These are phyloP conservation scores for Seira ritae DNA, from an alignment of 2,888 invertebrate species.

Conservation along the genomic window DNA sequence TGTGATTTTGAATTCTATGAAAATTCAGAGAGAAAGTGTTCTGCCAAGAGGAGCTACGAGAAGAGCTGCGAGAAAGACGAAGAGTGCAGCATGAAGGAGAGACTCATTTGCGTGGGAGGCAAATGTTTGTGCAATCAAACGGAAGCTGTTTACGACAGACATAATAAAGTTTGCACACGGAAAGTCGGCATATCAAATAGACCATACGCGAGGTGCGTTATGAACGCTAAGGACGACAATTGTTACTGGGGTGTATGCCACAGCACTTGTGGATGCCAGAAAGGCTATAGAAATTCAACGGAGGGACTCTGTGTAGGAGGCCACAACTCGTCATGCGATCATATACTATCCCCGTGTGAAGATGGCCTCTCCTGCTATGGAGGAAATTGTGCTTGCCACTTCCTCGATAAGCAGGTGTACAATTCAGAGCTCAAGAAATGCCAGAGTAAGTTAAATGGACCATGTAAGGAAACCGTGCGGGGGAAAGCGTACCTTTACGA, in stretches of 20 bases:
- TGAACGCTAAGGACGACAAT: conserved; percentile 9
- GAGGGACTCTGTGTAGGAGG: not conserved
- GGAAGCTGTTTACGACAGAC: conserved; percentile 39
- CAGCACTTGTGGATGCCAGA: not conserved
- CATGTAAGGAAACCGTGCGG: conserved; percentile 18
- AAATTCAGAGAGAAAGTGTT: conserved; percentile 20
- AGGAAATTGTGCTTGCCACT: conserved; percentile 18
- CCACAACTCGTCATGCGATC: not conserved
- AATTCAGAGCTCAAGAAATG: not conserved
- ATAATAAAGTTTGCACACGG: conserved; percentile 15
- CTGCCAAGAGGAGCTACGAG: not conserved
- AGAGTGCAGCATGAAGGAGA: conserved; percentile 29
- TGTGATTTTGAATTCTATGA: conserved; percentile 32
- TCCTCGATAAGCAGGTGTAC: conserved; percentile 31
- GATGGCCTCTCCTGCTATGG: not conserved
- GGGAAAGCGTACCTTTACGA: not conserved
- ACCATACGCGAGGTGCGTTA: conserved; percentile 35
- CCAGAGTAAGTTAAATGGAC: conserved; percentile 31
- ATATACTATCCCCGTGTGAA: not conserved
- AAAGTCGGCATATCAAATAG: conserved; percentile 3
- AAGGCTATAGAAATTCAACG: not conserved
- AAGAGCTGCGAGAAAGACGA: conserved; percentile 32
- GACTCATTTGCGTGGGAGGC: conserved; percentile 18
- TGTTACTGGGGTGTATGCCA: too few relatives aligned
- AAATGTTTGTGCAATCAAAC: conserved; percentile 43